A percentile compares a stretch with the other conserved stretches of the same genome.
These are phyloP conservation scores for Dendrolimus houi DNA, from an alignment of 2,888 invertebrate species.

Conservation along the genomic window DNA sequence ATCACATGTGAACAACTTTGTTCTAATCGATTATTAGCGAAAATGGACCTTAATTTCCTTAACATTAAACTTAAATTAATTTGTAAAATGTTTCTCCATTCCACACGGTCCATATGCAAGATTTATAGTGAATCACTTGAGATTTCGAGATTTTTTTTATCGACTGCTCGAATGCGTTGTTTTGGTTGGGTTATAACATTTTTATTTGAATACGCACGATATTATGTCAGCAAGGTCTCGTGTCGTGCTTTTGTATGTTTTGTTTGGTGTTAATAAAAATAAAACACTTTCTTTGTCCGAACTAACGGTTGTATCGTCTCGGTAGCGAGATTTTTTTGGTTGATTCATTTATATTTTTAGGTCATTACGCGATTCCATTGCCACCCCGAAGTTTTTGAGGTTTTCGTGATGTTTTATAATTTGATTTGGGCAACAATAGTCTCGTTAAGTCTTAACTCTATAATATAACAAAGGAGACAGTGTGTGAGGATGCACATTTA, in stretches of 20 bases:
- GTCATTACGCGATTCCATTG: not conserved
- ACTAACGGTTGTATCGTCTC: conserved; percentile 33
- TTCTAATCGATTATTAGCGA: not conserved
- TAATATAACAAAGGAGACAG: too few species aligned
- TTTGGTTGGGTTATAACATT: conserved; percentile 41
- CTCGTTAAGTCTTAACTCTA: conserved; percentile 2
- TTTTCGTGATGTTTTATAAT: not conserved
- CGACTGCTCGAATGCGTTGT: conserved; percentile 20
- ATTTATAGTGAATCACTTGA: conserved; percentile 60
- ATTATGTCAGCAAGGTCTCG: conserved; percentile 57
- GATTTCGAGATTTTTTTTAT: conserved; percentile 27
- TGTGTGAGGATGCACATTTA: not conserved
- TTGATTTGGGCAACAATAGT: not conserved
- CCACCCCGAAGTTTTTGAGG: not conserved
- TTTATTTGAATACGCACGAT: conserved; percentile 51
- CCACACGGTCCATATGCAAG: conserved; percentile 4
- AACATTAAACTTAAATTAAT: not conserved
- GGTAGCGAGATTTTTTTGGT: conserved; percentile 10
- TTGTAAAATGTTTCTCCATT: not conserved
- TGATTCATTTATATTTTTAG: conserved; percentile 12
- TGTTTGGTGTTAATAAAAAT: conserved; percentile 39
- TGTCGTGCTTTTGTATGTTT: conserved; percentile 36
- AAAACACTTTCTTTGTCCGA: conserved; percentile 45
- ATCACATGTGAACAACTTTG: conserved; percentile 23
- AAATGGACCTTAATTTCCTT: not conserved